These are phyloP conservation scores for Lasioglossum leucozonium DNA, from an alignment of 2,888 invertebrate genomes.

Conservation along the genomic window DNA sequence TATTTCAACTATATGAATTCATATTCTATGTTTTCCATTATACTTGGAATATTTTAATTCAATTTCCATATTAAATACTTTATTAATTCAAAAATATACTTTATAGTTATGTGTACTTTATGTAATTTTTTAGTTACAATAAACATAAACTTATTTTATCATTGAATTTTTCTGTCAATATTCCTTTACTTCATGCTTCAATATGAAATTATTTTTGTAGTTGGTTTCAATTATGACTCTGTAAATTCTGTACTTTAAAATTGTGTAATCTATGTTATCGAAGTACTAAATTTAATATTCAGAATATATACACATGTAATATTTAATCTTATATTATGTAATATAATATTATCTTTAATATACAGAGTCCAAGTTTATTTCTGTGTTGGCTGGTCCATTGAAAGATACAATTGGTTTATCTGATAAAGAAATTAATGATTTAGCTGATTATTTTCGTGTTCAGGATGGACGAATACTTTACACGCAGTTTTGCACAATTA, in stretches of 20 bases:
- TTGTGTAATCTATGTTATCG: neutral
- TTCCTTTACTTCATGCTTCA: neutral
- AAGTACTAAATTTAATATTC: constrained; percentile 10
- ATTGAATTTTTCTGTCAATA: neutral
- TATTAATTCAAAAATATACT: neutral
- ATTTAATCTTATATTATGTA: neutral
- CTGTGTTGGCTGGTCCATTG: constrained; percentile 89
- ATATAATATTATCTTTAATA: constrained; percentile 35
- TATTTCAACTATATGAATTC: no score
- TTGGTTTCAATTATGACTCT: neutral
- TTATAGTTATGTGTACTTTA: neutral
- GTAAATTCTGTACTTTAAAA: neutral
- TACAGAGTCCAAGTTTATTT: constrained; percentile 91
- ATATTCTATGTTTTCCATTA: neutral
- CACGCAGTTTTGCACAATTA: constrained; percentile 90
- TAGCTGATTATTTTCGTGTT: constrained; percentile 92
- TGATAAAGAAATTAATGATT: constrained; percentile 89
- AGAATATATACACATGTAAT: neutral
- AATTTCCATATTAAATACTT: neutral
- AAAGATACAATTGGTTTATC: constrained; percentile 89
- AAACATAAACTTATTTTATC: neutral
- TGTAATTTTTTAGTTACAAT: neutral
- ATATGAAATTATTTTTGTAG: neutral
- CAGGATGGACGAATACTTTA: constrained; percentile 92
- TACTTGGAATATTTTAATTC: neutral